Conservation (phyloP, 2,797 vertebrate species). For the Eurystomus glaucurus region DNA sequence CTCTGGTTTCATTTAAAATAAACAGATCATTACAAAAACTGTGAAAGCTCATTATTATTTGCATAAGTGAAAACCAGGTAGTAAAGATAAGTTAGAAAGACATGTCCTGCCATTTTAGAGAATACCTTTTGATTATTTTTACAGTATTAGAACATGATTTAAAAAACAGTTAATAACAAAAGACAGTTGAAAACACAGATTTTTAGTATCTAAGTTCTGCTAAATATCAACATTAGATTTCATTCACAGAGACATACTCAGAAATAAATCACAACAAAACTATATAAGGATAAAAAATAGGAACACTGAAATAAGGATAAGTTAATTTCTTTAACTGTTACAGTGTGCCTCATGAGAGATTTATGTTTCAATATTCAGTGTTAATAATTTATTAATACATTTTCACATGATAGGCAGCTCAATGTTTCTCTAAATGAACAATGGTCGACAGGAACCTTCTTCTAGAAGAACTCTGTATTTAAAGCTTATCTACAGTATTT, state of each 20-base stretch:
- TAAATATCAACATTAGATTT: not conserved
- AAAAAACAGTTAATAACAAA: not conserved
- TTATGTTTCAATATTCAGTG: not conserved
- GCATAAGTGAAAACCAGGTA: not conserved
- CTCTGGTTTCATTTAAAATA: not conserved
- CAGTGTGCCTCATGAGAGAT: not conserved
- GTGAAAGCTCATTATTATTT: not conserved
- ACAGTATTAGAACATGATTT: not conserved
- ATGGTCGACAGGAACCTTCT: fast-evolving
- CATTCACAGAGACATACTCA: not conserved
- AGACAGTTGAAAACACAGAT: fast-evolving
- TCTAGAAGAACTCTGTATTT: not conserved
- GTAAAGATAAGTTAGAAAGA: not conserved
- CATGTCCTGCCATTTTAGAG: not conserved
- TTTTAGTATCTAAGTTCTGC: not conserved
- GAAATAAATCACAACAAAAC: not conserved
- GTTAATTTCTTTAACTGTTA: not conserved
- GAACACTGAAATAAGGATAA: not conserved
- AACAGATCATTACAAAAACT: not conserved
- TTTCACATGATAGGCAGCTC: not conserved
- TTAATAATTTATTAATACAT: not conserved
- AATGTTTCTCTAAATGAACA: not conserved
- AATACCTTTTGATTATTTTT: not conserved
- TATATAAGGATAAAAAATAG: not conserved
- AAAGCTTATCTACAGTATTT: not conserved